These are phyloP conservation scores for Manis crassicaudata DNA, from an alignment of 2,797 vertebrate species.

Conservation along the genomic window DNA sequence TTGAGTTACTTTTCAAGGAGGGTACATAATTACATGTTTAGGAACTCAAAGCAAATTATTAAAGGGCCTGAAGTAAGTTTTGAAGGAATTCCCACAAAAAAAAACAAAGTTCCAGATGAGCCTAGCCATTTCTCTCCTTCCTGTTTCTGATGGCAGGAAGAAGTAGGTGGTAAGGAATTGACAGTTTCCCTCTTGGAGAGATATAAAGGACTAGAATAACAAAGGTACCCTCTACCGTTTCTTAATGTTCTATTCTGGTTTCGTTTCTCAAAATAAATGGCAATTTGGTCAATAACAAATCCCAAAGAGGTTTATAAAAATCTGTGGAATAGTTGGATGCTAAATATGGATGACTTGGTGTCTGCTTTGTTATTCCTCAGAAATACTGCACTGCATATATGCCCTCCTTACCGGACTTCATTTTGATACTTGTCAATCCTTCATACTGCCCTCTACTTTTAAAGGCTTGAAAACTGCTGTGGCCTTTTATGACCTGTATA, in stretches of 20 bases:
- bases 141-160: background rate
- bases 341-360: constrained; percentile 41
- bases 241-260: constrained; percentile 28
- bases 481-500: constrained; percentile 91
- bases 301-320: constrained; percentile 19
- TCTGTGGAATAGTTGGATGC: constrained; percentile 20
- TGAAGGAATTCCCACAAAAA: constrained; percentile 4
- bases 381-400: constrained; percentile 82
- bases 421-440: constrained; percentile 85
- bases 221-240: background rate
- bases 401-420: constrained; percentile 84
- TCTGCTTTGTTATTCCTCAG: constrained; percentile 59
- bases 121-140: background rate
- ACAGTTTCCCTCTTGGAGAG: background rate
- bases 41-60: constrained; percentile 46
- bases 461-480: constrained; percentile 91
- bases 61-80: constrained; percentile 21
- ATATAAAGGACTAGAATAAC: background rate
- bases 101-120: background rate
- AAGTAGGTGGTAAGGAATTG: background rate
- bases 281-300: constrained; percentile 24
- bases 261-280: constrained; percentile 11
- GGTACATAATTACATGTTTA: constrained; percentile 38
- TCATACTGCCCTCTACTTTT: constrained; percentile 86
- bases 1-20: constrained; percentile 30